These are phyloP conservation scores for Amphibalanus amphitrite DNA, from an alignment of 1,140 invertebrate species.

Conservation along the genomic window DNA sequence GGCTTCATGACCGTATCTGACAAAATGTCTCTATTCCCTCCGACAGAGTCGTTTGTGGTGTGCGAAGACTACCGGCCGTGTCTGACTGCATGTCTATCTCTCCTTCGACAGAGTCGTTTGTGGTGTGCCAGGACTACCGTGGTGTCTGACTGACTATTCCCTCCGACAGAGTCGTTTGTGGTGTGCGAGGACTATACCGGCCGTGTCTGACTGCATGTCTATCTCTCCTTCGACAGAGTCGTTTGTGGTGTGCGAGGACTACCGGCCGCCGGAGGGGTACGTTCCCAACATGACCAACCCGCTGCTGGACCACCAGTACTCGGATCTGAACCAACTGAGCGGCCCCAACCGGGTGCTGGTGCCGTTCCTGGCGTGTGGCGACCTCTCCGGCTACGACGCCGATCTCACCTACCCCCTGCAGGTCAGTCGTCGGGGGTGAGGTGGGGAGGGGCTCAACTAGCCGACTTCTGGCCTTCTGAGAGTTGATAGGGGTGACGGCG, in stretches of 20 bases:
- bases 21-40: no score
- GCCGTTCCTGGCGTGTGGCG: conserved; percentile 86
- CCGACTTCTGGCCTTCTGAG: conserved; percentile 11
- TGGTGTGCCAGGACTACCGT: conserved; percentile 73
- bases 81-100: no score
- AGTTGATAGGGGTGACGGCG: no score
- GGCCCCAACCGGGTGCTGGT: conserved; percentile 57
- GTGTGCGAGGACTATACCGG: no score
- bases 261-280: conserved; percentile 62
- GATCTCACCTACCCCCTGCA: conserved; percentile 64
- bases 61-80: no score
- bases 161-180: no score
- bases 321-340: conserved; percentile 41
- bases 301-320: conserved; percentile 47
- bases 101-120: conserved; percentile 60
- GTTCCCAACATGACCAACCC: conserved; percentile 77
- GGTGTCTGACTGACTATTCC: no score
- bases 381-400: conserved; percentile 73
- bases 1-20: no score
- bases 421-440: conserved; percentile 21
- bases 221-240: conserved; percentile 49
- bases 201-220: no score
- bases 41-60: no score
- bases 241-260: conserved; percentile 83
- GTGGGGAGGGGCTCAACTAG: background rate